A percentile compares a stretch with the other conserved stretches of the same genome.
phyloP scores from a whole-genome alignment of 2,113 vertebrate genomes.

The Hippocampus zosterae region DNA sequence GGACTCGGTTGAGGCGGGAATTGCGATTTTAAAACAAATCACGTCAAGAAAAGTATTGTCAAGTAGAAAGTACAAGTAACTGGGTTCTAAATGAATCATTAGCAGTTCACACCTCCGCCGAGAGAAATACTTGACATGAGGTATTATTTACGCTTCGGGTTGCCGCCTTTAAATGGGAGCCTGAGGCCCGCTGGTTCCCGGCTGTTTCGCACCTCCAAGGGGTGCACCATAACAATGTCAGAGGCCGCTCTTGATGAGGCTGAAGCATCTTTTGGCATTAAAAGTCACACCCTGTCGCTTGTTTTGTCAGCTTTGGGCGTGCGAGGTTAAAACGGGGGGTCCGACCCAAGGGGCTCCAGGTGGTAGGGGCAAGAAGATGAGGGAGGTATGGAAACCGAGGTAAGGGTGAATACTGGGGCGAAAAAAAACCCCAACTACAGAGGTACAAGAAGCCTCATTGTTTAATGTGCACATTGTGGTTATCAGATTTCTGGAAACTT shows the following conservation, averaged over 20 bases:
- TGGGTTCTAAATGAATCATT: constrained; percentile 20
- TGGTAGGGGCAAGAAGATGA: constrained; percentile 26
- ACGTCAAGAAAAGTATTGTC: not conserved
- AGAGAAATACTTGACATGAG: constrained; percentile 24
- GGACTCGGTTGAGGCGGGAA: not conserved
- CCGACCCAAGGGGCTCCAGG: constrained; percentile 36
- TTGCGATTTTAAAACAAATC: not conserved
- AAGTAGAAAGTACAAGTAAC: constrained; percentile 8
- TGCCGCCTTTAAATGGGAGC: constrained; percentile 5
- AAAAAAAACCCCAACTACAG: not conserved
- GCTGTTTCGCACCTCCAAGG: constrained; percentile 62
- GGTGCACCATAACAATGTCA: constrained; percentile 57
- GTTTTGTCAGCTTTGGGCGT: constrained; percentile 46
- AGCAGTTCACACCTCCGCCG: constrained; percentile 22
- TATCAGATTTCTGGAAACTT: not conserved
- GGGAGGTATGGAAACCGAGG: constrained; percentile 5
- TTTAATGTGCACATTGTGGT: not conserved
- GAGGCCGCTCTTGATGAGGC: constrained; percentile 52
- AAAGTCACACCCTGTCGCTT: constrained; percentile 62
- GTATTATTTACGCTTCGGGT: constrained; percentile 32
- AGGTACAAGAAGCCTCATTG: not conserved
- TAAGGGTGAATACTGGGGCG: too few species aligned
- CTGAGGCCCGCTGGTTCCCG: constrained; percentile 56
- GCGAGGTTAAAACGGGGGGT: constrained; percentile 34
- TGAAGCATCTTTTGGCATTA: constrained; percentile 29